A percentile compares a stretch with the other conserved stretches of the same genome.
Evolutionary conservation across 2,113 vertebrate species (phyloP).

Genomic region (Picathartes gymnocephalus): DNA sequence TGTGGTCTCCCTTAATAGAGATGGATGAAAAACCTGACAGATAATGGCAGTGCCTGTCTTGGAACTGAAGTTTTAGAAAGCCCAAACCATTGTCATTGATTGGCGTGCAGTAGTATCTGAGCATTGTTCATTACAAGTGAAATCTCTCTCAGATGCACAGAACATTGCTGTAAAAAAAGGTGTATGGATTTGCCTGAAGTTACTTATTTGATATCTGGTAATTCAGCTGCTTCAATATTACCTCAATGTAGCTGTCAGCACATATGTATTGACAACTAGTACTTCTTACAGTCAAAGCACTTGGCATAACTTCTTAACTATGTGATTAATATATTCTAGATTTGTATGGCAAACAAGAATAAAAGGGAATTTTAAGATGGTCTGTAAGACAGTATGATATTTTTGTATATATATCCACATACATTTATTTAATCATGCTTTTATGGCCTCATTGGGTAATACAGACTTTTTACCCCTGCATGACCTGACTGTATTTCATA

Average conservation of each 20-base stretch:
- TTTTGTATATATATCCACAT: not conserved
- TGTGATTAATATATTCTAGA: not conserved
- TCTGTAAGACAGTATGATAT: rapidly evolving
- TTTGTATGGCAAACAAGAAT: not conserved
- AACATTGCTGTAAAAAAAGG: not conserved
- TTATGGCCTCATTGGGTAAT: not conserved
- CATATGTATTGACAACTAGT: not conserved
- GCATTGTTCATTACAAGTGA: not conserved
- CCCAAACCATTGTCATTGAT: not conserved
- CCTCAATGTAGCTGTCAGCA: not conserved
- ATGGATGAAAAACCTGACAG: not conserved
- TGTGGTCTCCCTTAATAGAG: not conserved
- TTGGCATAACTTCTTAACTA: not conserved
- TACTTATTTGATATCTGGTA: not conserved
- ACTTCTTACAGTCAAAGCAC: not conserved
- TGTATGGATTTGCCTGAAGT: not conserved
- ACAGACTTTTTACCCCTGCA: not conserved
- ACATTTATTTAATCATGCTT: not conserved
- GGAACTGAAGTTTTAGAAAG: not conserved
- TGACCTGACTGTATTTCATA: not conserved
- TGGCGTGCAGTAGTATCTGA: not conserved
- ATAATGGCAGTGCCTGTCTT: not conserved
- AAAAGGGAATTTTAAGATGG: not conserved
- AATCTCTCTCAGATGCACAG: not conserved
- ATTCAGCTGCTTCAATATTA: not conserved